phyloP scores from a whole-genome alignment of 2,797 vertebrate genomes.

The Buphagus erythrorhynchus region DNA sequence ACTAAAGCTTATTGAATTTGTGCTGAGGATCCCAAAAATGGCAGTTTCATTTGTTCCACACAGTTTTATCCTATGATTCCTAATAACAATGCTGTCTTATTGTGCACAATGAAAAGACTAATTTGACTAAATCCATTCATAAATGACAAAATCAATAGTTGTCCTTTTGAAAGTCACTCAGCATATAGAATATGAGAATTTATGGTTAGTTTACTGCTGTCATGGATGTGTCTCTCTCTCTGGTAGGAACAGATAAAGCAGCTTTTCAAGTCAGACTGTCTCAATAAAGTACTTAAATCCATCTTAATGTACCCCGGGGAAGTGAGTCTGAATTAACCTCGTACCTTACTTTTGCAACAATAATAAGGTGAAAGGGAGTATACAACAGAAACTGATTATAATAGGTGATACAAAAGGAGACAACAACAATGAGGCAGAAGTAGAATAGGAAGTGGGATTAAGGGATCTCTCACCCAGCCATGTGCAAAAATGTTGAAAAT shows the following conservation, averaged over 20 bases:
- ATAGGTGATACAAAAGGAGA: constrained; percentile 65
- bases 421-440: constrained; percentile 69
- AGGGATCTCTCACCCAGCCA: constrained; percentile 77
- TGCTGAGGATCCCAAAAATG: constrained; percentile 48
- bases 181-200: constrained; percentile 61
- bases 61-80: constrained; percentile 67
- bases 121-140: constrained; percentile 75
- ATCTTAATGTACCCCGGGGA: constrained; percentile 75
- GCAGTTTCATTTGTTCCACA: constrained; percentile 46
- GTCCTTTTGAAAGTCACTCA: constrained; percentile 71
- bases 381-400: constrained; percentile 68
- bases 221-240: constrained; percentile 70
- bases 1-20: constrained; percentile 69
- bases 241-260: constrained; percentile 77
- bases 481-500: constrained; percentile 76
- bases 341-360: constrained; percentile 72
- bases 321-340: constrained; percentile 75
- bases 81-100: constrained; percentile 61
- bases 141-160: constrained; percentile 72
- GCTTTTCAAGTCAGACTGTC: constrained; percentile 78
- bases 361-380: constrained; percentile 76
- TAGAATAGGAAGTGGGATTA: constrained; percentile 78
- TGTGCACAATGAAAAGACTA: constrained; percentile 58
- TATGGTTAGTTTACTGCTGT: constrained; percentile 73
- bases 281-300: constrained; percentile 77